Percentiles rank a stretch among this genome's conserved stretches.
Evolutionary conservation across 2,888 invertebrate genomes (phyloP).

Genomic region (Apamea epomidion): DNA sequence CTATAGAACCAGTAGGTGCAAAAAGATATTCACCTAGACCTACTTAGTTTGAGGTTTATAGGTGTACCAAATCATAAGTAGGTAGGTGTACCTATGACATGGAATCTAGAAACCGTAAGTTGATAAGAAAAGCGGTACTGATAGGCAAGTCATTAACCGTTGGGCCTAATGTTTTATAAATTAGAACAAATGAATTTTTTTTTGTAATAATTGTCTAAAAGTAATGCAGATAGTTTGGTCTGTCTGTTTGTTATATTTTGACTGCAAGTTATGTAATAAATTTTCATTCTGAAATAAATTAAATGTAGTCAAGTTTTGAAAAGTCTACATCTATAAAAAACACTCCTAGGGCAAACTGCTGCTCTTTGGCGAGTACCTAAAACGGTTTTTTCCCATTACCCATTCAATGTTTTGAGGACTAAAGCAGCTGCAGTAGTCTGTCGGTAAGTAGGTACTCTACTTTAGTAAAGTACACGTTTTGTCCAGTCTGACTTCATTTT

Average conservation of each 20-base stretch:
- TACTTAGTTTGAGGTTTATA: conserved; percentile 35
- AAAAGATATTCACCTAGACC: background rate
- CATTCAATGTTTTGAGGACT: background rate
- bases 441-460: background rate
- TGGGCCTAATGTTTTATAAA: conserved; percentile 34
- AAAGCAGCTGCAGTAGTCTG: background rate
- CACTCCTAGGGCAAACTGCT: background rate
- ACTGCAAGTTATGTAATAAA: background rate
- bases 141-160: conserved; percentile 21
- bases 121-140: conserved; percentile 34
- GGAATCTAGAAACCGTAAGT: conserved; percentile 6
- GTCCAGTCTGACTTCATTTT: background rate
- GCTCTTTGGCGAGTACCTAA: background rate
- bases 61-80: conserved; percentile 10
- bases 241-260: background rate
- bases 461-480: background rate
- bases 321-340: background rate
- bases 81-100: background rate
- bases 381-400: background rate
- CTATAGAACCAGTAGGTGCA: background rate
- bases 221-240: background rate
- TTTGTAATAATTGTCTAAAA: background rate
- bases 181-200: conserved; percentile 23
- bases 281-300: background rate
- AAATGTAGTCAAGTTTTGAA: background rate